Evolutionary conservation across 2,113 vertebrate genomes (phyloP).

Genomic region (Salminus brasiliensis): DNA sequence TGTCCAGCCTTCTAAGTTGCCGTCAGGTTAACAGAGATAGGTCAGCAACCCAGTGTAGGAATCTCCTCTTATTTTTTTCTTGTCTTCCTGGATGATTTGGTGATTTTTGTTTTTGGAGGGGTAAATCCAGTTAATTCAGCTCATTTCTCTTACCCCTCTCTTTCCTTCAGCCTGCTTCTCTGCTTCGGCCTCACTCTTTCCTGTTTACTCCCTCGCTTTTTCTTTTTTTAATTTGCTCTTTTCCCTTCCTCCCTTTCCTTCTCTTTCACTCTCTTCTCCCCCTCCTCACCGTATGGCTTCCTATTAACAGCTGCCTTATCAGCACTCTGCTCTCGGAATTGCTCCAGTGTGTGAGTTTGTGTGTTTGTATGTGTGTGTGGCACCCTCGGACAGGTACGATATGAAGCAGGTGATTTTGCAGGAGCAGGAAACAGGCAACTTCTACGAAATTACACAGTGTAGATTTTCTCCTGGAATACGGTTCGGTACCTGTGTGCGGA

Average conservation of each 20-base stretch:
- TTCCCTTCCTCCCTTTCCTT: conserved; percentile 12
- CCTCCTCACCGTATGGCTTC: conserved; percentile 28
- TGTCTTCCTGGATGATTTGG: background rate
- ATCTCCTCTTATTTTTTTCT: conserved; percentile 34
- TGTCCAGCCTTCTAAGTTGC: conserved; percentile 64
- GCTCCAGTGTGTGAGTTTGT: conserved; percentile 24
- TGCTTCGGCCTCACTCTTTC: conserved; percentile 1
- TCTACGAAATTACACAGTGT: background rate
- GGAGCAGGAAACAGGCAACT: background rate
- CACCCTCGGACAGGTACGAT: conserved; percentile 33
- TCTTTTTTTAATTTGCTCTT: background rate
- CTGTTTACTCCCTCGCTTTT: background rate
- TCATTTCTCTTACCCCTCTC: conserved; percentile 13
- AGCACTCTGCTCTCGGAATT: conserved; percentile 23
- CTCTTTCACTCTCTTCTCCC: conserved; percentile 31
- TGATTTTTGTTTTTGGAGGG: background rate
- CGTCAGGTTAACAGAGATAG: conserved; percentile 53
- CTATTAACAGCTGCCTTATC: conserved; percentile 50
- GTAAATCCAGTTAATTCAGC: too few relatives aligned
- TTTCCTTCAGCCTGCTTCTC: conserved; percentile 33
- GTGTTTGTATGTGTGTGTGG: conserved; percentile 5
- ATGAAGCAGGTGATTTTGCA: conserved; percentile 30
- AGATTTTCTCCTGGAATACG: background rate
- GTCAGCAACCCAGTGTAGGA: conserved; percentile 28
- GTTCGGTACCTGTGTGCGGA: background rate